phyloP scores from a whole-genome alignment of 2,888 invertebrate species.

The Morpho helenor region DNA sequence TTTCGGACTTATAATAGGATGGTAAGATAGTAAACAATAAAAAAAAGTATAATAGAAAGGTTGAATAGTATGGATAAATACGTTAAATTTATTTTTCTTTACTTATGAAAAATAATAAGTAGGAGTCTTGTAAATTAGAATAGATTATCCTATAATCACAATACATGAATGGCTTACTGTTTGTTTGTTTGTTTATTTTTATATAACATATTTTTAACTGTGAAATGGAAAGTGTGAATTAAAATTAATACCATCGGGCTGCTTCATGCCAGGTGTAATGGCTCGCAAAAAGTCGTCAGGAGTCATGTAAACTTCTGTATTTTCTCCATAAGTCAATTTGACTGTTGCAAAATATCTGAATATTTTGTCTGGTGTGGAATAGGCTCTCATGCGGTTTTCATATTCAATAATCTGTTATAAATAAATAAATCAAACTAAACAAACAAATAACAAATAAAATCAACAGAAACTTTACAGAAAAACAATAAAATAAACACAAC shows the following conservation, averaged over 20 bases:
- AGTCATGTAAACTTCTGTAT: conserved; percentile 94
- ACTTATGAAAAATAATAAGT: too few relatives aligned
- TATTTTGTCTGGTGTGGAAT: conserved; percentile 99
- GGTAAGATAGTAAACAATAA: too few relatives aligned
- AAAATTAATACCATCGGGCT: conserved; percentile 91
- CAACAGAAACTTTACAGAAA: too few relatives aligned
- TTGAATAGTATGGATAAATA: too few relatives aligned
- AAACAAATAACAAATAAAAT: conserved; percentile 3
- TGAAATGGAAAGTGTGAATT: background rate
- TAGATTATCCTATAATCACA: too few relatives aligned
- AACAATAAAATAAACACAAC: too few relatives aligned
- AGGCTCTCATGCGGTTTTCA: conserved; percentile 96
- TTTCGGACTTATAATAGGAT: too few relatives aligned
- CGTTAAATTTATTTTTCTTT: too few relatives aligned
- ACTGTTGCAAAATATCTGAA: conserved; percentile 99
- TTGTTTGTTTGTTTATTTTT: background rate
- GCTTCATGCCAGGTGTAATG: conserved; percentile 97
- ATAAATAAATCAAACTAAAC: conserved; percentile 15
- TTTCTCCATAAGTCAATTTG: conserved; percentile 83
- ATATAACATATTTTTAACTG: conserved; percentile 14
- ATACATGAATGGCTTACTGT: too few relatives aligned
- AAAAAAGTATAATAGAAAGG: too few relatives aligned
- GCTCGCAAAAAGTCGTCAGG: conserved; percentile 98
- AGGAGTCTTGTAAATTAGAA: too few relatives aligned
- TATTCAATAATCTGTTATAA: conserved; percentile 93